A percentile compares a stretch with the other conserved stretches of the same genome.
Evolutionary conservation across 2,113 vertebrate species (phyloP).

Genomic region (Melanocharis versteri): DNA sequence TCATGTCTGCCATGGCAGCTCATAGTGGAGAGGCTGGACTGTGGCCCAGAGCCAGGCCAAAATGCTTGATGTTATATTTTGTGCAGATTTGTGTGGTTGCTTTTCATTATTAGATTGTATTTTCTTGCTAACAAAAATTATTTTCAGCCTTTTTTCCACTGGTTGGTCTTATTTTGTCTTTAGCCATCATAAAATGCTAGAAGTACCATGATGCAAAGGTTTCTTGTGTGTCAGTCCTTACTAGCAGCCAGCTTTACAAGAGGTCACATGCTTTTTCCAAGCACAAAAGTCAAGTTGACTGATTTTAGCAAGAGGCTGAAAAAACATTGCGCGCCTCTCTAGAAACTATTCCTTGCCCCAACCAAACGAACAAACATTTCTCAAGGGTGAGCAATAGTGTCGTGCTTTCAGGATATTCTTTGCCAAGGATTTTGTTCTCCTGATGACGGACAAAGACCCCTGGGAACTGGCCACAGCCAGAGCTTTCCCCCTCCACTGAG

Average conservation of each 20-base stretch:
- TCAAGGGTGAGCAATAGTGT: background rate
- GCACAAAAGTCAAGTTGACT: background rate
- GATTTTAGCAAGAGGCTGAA: background rate
- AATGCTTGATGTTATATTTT: background rate
- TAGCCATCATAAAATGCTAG: background rate
- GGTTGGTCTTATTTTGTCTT: background rate
- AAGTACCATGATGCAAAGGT: background rate
- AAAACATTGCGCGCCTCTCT: background rate
- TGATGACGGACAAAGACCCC: background rate
- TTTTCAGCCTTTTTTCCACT: background rate
- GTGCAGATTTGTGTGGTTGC: background rate
- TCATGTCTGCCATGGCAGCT: background rate
- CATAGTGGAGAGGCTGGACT: background rate
- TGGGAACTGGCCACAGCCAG: background rate
- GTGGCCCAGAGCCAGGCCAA: background rate
- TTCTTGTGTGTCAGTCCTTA: background rate
- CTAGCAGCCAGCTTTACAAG: background rate
- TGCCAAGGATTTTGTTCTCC: background rate
- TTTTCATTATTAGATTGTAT: background rate
- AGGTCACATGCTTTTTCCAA: background rate
- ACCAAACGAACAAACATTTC: slow-evolving; percentile 6
- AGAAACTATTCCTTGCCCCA: background rate
- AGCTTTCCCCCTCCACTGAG: background rate
- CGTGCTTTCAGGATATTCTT: background rate
- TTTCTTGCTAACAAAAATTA: background rate